These are phyloP conservation scores for Catajapyx aquilonaris DNA, from an alignment of 1,140 invertebrate species.

Conservation along the genomic window DNA sequence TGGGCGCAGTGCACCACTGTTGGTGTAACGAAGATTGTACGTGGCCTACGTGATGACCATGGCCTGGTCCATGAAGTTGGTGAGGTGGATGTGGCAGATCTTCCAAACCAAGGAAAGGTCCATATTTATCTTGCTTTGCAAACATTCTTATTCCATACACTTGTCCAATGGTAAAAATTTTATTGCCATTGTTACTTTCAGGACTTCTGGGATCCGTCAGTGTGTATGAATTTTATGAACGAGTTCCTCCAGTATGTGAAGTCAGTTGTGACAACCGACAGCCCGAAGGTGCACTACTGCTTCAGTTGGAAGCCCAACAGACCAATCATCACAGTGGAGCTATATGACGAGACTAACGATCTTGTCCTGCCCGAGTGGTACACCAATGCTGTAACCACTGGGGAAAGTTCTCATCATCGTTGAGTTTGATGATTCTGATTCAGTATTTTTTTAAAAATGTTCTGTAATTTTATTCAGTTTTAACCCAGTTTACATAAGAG, in stretches of 20 bases:
- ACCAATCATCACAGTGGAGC: too few relatives aligned
- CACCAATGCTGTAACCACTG: too few relatives aligned
- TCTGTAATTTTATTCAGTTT: too few relatives aligned
- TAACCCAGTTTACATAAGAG: too few relatives aligned
- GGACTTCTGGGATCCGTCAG: background rate
- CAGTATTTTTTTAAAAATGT: too few relatives aligned
- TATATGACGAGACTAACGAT: too few relatives aligned
- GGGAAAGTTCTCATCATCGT: too few relatives aligned
- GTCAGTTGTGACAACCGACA: background rate
- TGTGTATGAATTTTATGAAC: slow-evolving; percentile 3
- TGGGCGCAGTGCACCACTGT: slow-evolving; percentile 52
- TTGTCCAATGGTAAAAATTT: background rate
- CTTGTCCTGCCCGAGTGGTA: too few relatives aligned
- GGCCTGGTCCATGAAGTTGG: slow-evolving; percentile 32
- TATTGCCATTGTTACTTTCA: slow-evolving; percentile 1
- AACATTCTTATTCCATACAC: too few relatives aligned
- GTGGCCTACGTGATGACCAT: slow-evolving; percentile 41
- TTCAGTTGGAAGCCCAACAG: background rate
- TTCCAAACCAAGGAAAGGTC: slow-evolving; percentile 18
- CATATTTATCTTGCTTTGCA: background rate
- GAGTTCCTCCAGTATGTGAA: background rate
- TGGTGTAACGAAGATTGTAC: slow-evolving; percentile 37
- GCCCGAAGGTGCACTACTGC: background rate
- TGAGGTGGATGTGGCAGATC: slow-evolving; percentile 21
- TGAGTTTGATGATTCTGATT: too few relatives aligned